Evolutionary conservation across 2,888 invertebrate genomes (phyloP).

Genomic region (Meta bourneti): DNA sequence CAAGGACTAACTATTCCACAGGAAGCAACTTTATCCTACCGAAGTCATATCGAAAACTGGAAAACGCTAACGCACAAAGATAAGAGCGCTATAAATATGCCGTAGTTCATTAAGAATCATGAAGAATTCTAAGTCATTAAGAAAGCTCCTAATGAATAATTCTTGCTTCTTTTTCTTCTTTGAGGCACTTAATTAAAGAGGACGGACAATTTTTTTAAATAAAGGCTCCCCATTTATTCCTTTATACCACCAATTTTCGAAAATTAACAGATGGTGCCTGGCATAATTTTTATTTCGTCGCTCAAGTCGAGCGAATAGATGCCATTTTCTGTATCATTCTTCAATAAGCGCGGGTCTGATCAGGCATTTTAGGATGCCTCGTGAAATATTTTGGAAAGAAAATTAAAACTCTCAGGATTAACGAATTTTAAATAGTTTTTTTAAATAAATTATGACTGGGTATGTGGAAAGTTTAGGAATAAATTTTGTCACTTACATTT

Average conservation of each 20-base stretch:
- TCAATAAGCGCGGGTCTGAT: not conserved
- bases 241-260: constrained; percentile 41
- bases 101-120: constrained; percentile 55
- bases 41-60: not conserved
- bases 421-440: too few species aligned
- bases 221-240: constrained; percentile 19
- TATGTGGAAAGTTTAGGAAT: too few species aligned
- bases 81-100: constrained; percentile 49
- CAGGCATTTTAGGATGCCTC: too few species aligned
- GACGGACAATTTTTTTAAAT: constrained; percentile 10
- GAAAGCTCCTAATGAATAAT: constrained; percentile 48
- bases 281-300: constrained; percentile 31
- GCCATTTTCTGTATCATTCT: not conserved
- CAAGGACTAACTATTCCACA: not conserved
- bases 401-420: too few species aligned
- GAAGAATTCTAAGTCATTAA: constrained; percentile 60
- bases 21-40: not conserved
- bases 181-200: constrained; percentile 56
- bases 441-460: too few species aligned
- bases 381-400: too few species aligned
- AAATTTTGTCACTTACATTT: too few species aligned
- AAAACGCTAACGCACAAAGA: not conserved
- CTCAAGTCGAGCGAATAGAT: not conserved
- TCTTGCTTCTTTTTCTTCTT: constrained; percentile 15
- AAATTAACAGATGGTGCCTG: constrained; percentile 34